phyloP scores from a whole-genome alignment of 2,888 invertebrate genomes.

The Rhimphoctona megacephalus region DNA sequence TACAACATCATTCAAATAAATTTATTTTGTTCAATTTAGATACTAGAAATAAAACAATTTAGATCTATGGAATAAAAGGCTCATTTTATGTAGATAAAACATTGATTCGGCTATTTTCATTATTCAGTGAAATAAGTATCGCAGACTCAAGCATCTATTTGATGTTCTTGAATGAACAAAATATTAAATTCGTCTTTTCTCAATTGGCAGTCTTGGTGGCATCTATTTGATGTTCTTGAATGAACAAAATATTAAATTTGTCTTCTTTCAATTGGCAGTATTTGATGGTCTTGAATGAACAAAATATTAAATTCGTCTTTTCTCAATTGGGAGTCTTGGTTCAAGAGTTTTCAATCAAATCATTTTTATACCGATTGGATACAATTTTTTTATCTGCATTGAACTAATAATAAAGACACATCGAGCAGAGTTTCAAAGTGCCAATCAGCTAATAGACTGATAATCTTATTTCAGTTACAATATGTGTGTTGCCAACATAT shows the following conservation, averaged over 20 bases:
- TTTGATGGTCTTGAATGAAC: too few relatives aligned
- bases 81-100: neutral
- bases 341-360: too few relatives aligned
- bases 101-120: neutral
- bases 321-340: too few relatives aligned
- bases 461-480: neutral
- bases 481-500: neutral
- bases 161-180: too few relatives aligned
- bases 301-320: too few relatives aligned
- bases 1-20: neutral
- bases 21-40: neutral
- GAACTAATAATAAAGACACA: neutral
- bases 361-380: neutral
- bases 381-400: neutral
- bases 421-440: neutral
- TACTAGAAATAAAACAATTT: neutral
- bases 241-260: too few relatives aligned
- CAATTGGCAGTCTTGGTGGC: too few relatives aligned
- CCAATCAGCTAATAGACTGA: neutral
- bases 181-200: too few relatives aligned
- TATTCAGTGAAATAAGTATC: neutral
- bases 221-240: too few relatives aligned
- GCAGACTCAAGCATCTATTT: too few relatives aligned
- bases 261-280: too few relatives aligned
- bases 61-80: neutral